A percentile compares a stretch with the other conserved stretches of the same genome.
These are phyloP conservation scores for Hexactinellida sp. DNA, from an alignment of 37 sponge, comb jelly and placozoan species.

Conservation along the genomic window DNA sequence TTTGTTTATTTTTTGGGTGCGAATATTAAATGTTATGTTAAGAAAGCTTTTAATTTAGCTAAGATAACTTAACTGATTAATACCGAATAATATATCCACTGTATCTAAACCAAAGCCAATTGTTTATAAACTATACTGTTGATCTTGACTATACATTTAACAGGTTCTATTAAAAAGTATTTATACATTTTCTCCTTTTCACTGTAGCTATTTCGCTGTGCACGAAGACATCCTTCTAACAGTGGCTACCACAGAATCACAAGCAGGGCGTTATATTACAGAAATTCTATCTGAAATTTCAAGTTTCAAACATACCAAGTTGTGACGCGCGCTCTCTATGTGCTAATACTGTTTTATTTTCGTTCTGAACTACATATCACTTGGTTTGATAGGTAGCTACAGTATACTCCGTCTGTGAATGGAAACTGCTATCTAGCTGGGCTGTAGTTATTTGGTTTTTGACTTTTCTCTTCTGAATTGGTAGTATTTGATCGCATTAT, in stretches of 20 bases:
- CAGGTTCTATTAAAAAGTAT: too few relatives aligned
- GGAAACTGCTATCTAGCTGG: conserved; percentile 2
- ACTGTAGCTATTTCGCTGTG: not conserved
- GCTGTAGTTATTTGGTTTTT: conserved; percentile 17
- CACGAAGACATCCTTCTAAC: not conserved
- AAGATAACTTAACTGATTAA: too few relatives aligned
- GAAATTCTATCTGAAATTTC: not conserved
- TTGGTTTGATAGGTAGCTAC: not conserved
- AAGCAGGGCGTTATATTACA: not conserved
- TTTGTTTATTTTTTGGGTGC: too few relatives aligned
- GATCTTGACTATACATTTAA: too few relatives aligned
- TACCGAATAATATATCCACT: too few relatives aligned
- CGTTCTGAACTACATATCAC: not conserved
- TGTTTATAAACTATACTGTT: too few relatives aligned
- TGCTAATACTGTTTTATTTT: not conserved
- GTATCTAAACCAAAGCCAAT: too few relatives aligned
- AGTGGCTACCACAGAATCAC: not conserved
- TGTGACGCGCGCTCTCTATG: not conserved
- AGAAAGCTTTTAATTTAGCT: too few relatives aligned
- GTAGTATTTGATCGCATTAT: conserved; percentile 14
- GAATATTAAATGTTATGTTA: too few relatives aligned
- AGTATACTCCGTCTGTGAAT: not conserved
- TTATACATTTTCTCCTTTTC: too few relatives aligned
- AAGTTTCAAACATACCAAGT: not conserved
- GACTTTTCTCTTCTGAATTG: conserved; percentile 17